A percentile compares a stretch with the other conserved stretches of the same genome.
These are phyloP conservation scores for Drosophila ironensis DNA, from an alignment of 1,140 invertebrate species.

Conservation along the genomic window DNA sequence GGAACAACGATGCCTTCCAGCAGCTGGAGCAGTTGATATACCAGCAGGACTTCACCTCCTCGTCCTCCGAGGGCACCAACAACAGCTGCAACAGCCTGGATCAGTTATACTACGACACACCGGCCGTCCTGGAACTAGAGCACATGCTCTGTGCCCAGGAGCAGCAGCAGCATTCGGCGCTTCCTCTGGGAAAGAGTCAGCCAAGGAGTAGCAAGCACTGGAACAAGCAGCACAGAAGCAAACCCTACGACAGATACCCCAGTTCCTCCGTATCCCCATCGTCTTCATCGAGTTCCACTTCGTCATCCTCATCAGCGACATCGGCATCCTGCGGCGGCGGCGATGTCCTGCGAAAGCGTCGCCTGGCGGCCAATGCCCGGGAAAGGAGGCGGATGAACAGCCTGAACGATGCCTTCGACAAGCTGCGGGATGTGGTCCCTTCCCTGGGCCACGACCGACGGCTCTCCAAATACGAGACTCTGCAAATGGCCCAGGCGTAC, in stretches of 20 bases:
- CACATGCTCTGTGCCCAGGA: conserved; percentile 55
- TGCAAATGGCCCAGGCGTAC: conserved; percentile 94
- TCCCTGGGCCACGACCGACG: conserved; percentile 87
- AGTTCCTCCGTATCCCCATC: neutral
- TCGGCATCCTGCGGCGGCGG: conserved; percentile 2
- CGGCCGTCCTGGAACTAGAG: conserved; percentile 55
- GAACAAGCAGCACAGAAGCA: conserved; percentile 40
- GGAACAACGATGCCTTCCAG: conserved; percentile 43
- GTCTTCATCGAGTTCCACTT: neutral
- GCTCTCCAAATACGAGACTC: conserved; percentile 92
- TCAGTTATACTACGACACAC: conserved; percentile 40
- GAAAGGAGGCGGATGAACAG: conserved; percentile 92
- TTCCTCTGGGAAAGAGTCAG: conserved; percentile 22
- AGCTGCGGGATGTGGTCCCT: conserved; percentile 90
- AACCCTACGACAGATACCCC: conserved; percentile 43
- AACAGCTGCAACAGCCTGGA: conserved; percentile 41
- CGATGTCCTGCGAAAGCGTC: conserved; percentile 85
- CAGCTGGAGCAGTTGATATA: conserved; percentile 56
- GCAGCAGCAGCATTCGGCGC: conserved; percentile 2
- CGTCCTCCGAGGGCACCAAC: conserved; percentile 51
- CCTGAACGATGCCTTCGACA: conserved; percentile 91
- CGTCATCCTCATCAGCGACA: neutral
- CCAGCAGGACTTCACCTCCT: conserved; percentile 39
- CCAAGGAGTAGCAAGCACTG: conserved; percentile 45
- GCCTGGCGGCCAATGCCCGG: conserved; percentile 89